Conservation (phyloP, 2,113 vertebrate genomes). For the Grantiella picta region DNA sequence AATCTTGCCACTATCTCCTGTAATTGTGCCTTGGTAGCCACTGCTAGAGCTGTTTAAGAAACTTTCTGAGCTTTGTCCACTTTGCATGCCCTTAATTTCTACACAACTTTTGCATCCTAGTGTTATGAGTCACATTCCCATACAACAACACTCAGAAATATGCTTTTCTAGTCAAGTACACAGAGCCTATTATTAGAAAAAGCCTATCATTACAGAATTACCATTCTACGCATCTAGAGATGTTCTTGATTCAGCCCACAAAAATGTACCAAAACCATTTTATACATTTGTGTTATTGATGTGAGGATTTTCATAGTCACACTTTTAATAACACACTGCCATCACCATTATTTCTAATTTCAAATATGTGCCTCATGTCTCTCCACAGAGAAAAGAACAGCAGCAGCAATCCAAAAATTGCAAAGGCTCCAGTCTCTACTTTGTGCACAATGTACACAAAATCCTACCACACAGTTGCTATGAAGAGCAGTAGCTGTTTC, state of each 20-base stretch:
- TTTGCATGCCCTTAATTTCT: not conserved
- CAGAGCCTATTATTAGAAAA: not conserved
- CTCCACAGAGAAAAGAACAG: not conserved
- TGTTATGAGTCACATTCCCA: not conserved
- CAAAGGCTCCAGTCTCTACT: not conserved
- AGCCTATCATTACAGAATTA: not conserved
- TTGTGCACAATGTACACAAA: not conserved
- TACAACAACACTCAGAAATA: not conserved
- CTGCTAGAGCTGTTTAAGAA: not conserved
- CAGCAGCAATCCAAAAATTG: not conserved
- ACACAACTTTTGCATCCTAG: not conserved
- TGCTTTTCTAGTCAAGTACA: not conserved
- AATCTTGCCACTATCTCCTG: not conserved
- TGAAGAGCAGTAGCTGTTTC: not conserved
- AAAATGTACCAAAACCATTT: not conserved
- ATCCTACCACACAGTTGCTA: not conserved
- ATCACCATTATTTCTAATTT: not conserved
- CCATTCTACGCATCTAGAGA: not conserved
- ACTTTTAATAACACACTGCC: not conserved
- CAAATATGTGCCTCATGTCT: not conserved
- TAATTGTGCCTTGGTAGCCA: not conserved
- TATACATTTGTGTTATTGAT: not conserved
- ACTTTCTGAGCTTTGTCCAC: not conserved
- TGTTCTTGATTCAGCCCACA: not conserved
- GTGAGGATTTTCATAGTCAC: not conserved